phyloP scores from a whole-genome alignment of 2,888 invertebrate genomes.

The Coleophora flavipennella region DNA sequence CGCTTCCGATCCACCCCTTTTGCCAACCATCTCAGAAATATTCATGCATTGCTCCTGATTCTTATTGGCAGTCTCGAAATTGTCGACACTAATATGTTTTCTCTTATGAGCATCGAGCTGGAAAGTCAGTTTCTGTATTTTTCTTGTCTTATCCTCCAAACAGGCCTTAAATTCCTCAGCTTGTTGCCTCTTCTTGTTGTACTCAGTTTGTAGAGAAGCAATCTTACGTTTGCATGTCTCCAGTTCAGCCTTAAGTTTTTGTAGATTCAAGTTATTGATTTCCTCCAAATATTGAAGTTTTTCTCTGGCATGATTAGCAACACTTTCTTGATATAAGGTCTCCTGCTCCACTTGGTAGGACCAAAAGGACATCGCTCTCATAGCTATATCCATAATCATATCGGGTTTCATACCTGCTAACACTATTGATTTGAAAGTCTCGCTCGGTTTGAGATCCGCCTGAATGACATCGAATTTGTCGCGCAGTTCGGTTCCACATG shows the following conservation, averaged over 20 bases:
- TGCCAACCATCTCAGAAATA: slow-evolving; percentile 53
- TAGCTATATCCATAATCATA: slow-evolving; percentile 67
- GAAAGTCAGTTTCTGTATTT: slow-evolving; percentile 60
- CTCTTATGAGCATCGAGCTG: slow-evolving; percentile 56
- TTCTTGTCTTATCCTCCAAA: slow-evolving; percentile 57
- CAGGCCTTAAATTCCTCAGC: slow-evolving; percentile 54
- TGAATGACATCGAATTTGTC: slow-evolving; percentile 69
- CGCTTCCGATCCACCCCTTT: slow-evolving; percentile 42
- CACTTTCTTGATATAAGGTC: slow-evolving; percentile 59
- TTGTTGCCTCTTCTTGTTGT: slow-evolving; percentile 56
- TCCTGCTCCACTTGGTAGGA: slow-evolving; percentile 69
- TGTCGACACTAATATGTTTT: slow-evolving; percentile 43
- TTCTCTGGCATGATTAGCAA: slow-evolving; percentile 59
- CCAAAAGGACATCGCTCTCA: slow-evolving; percentile 71
- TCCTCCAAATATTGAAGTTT: slow-evolving; percentile 62
- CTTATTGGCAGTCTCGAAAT: slow-evolving; percentile 31
- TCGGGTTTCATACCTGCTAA: slow-evolving; percentile 68
- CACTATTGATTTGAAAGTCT: slow-evolving; percentile 68
- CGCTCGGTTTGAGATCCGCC: slow-evolving; percentile 63
- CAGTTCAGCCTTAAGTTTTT: slow-evolving; percentile 61
- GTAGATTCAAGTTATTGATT: slow-evolving; percentile 51
- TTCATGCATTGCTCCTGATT: slow-evolving; percentile 54
- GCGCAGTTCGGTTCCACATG: slow-evolving; percentile 60
- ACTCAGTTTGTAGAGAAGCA: slow-evolving; percentile 50
- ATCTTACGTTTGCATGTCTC: slow-evolving; percentile 62